Evolutionary conservation across 2,113 vertebrate genomes (phyloP), one percentile per base, ranked within the genome.

Genomic region (Semicossyphus pulcher): DNA sequence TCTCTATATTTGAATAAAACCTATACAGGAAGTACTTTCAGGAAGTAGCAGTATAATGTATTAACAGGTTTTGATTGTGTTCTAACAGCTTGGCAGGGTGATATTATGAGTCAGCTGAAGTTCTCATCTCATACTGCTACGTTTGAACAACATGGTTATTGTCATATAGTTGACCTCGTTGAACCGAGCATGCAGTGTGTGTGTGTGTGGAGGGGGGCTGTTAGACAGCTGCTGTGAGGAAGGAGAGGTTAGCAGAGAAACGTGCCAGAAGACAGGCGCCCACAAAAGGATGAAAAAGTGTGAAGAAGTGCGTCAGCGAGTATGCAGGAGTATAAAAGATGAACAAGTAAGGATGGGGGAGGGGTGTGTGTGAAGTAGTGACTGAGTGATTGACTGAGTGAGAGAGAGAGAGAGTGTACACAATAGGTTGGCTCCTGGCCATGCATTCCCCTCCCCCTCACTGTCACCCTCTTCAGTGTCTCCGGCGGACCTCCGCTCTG

Each of bases 391-490:
- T 87, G 88, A 92, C 53, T 82, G 83, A 83, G 60, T 68, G 66
- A 73, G 69, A n/a, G 28, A 25, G 47, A 54, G 58, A 58, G 74
- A 85, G 82, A 70, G 88, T 80, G 83, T 91, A 90, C 90, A 93
- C 92, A 93, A 93, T 93, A 89, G 92, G 85, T 89, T 93, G 92
- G 90, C 91, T 91, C 87, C 70, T 88, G 87, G 92, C 92, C 92
- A 91, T 78, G 61, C 86, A 86, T 86, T 85, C 90, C 89, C 90
- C 80, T 87, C 89, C 90, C 91, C 91, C 89, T 83, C 85, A 47
- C 87, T 80, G 89, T 88, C 89, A 88, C 86, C 86, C 88, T 87
- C 88, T 79, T 76, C 80, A 81, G 81, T 84, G 88, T 91, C 87
- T 92, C 84, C 81, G 45, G 85, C 87, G 75, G 86, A 88, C 90